Evolutionary conservation across 1,140 invertebrate species (phyloP).

Genomic region (Drosophila murphyi): DNA sequence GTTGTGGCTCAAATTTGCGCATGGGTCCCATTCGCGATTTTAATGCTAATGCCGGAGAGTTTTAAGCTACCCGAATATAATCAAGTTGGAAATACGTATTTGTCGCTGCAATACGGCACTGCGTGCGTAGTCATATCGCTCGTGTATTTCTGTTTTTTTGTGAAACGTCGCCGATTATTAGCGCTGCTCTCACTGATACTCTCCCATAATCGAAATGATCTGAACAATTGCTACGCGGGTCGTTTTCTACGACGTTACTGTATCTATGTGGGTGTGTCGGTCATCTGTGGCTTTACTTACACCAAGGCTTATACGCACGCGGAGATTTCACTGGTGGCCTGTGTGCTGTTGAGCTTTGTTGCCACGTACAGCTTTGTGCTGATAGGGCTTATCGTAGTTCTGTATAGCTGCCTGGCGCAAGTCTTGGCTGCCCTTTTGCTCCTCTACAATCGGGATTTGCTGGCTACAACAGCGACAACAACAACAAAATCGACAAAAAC

Average conservation of each 20-base stretch:
- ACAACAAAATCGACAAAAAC: not conserved
- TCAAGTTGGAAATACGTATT: conserved; percentile 53
- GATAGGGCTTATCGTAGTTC: conserved; percentile 43
- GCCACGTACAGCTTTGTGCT: conserved; percentile 40
- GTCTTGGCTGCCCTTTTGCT: conserved; percentile 43
- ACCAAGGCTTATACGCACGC: not conserved
- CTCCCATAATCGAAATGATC: conserved; percentile 31
- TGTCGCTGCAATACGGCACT: conserved; percentile 31
- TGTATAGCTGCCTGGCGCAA: conserved; percentile 53
- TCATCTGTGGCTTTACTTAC: conserved; percentile 12
- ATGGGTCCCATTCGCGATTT: conserved; percentile 14
- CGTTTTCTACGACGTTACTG: conserved; percentile 25
- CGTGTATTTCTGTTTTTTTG: conserved; percentile 51
- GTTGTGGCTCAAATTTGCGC: conserved; percentile 24
- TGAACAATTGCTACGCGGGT: conserved; percentile 16
- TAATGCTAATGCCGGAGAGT: not conserved
- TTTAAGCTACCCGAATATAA: conserved; percentile 21
- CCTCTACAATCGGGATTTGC: conserved; percentile 49
- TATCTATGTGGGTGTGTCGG: conserved; percentile 19
- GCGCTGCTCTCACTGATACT: conserved; percentile 41
- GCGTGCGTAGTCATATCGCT: conserved; percentile 51
- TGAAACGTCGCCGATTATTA: conserved; percentile 24
- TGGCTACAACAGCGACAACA: no score
- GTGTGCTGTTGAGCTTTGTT: conserved; percentile 12
- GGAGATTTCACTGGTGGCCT: not conserved